Evolutionary conservation across 2,888 invertebrate genomes (phyloP).

Genomic region (Osmoderma eremita): DNA sequence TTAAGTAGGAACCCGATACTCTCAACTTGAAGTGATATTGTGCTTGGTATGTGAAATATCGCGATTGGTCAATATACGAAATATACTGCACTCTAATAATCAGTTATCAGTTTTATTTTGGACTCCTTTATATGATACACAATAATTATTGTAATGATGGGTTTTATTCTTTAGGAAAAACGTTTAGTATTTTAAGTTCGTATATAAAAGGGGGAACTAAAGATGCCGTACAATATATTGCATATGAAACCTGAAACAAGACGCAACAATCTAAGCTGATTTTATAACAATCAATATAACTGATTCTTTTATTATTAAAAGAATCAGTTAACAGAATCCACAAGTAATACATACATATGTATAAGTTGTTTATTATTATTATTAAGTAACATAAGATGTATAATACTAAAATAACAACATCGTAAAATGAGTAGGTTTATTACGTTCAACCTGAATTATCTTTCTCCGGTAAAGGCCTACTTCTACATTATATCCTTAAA

Average conservation of each 20-base stretch:
- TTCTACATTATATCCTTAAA: constrained; percentile 5
- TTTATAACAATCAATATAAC: background rate
- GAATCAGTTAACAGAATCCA: constrained; percentile 12
- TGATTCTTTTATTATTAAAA: constrained; percentile 8
- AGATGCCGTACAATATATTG: background rate
- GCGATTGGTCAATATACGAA: too few species aligned
- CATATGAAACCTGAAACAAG: too few species aligned
- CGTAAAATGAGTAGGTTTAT: constrained; percentile 33
- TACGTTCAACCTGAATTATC: constrained; percentile 29
- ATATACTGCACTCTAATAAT: too few species aligned
- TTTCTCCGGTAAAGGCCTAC: constrained; percentile 15
- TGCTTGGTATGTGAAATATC: too few species aligned
- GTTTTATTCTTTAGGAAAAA: too few species aligned
- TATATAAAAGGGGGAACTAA: too few species aligned
- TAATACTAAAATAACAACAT: constrained; percentile 17
- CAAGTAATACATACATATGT: background rate
- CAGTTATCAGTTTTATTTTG: too few species aligned
- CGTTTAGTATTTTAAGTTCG: too few species aligned
- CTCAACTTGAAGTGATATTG: too few species aligned
- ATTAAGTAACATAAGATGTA: constrained; percentile 22
- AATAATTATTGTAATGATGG: too few species aligned
- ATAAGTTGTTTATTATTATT: background rate
- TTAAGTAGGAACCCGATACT: too few species aligned
- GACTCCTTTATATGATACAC: too few species aligned
- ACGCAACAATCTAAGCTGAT: background rate